These are phyloP conservation scores for Peromyscus melanophrys DNA, from an alignment of 2,797 vertebrate species.

Conservation along the genomic window DNA sequence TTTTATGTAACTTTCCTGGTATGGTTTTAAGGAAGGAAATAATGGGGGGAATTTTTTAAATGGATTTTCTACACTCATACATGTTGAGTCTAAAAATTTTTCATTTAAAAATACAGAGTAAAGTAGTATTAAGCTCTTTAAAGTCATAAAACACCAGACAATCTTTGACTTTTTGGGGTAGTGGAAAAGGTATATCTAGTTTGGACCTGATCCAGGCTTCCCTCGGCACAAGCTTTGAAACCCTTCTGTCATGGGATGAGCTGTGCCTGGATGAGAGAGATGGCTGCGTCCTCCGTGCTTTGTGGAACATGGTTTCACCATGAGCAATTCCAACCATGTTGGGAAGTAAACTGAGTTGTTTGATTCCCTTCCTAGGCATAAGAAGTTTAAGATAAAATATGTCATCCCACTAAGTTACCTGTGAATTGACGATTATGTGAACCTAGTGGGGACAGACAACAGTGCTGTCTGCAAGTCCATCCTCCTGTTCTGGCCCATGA, in stretches of 20 bases:
- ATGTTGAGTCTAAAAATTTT: not conserved
- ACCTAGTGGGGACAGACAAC: not conserved
- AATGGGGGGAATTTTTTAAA: not conserved
- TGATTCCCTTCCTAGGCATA: not conserved
- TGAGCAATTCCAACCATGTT: not conserved
- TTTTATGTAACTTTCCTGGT: not conserved
- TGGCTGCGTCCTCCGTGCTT: not conserved
- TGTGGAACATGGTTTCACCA: too few relatives aligned
- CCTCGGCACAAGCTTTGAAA: not conserved
- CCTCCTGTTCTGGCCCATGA: not conserved
- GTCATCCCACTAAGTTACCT: not conserved
- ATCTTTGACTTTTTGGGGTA: not conserved
- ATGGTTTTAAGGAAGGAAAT: not conserved
- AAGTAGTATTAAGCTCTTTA: not conserved
- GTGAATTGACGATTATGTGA: not conserved
- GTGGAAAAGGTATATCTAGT: not conserved
- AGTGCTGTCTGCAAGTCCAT: not conserved
- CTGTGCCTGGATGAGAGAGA: not conserved
- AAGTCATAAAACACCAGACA: not conserved
- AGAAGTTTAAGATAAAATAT: not conserved
- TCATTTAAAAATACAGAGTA: not conserved
- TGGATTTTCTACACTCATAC: not conserved
- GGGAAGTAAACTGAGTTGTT: not conserved
- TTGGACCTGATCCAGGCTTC: not conserved
- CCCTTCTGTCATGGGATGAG: accelerated